Evolutionary conservation across 2,113 vertebrate species (phyloP).

Genomic region (Aviceda subcristata): DNA sequence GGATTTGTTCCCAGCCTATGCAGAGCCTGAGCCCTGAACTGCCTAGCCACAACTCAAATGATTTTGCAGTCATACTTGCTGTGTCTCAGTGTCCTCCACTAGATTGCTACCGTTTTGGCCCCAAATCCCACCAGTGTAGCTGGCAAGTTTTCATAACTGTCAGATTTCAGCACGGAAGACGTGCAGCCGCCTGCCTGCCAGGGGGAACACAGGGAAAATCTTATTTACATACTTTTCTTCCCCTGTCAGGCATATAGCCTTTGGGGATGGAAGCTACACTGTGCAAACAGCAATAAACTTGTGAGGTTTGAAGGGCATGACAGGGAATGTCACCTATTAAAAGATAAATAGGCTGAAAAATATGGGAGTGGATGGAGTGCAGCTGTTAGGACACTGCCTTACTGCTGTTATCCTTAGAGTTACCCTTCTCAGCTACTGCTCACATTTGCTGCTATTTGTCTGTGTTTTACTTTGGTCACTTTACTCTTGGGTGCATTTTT

Average conservation of each 20-base stretch:
- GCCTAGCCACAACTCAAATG: neutral
- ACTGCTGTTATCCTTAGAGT: neutral
- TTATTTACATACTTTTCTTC: neutral
- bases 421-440: neutral
- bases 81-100: neutral
- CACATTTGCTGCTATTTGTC: neutral
- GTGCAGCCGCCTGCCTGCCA: neutral
- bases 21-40: neutral
- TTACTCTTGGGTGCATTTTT: neutral
- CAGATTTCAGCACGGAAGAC: neutral
- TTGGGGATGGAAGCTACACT: neutral
- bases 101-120: neutral
- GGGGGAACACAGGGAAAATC: neutral
- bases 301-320: neutral
- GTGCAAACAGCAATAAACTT: conserved; percentile 10
- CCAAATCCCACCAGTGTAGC: neutral
- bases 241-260: neutral
- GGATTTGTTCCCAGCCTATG: neutral
- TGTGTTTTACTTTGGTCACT: neutral
- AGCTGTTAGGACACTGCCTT: neutral
- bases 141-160: neutral
- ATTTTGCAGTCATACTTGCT: neutral
- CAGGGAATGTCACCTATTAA: neutral
- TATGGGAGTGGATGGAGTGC: neutral
- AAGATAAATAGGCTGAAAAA: conserved; percentile 1